Conservation (phyloP, 2,888 invertebrate species). For the Cryptops parisi region DNA sequence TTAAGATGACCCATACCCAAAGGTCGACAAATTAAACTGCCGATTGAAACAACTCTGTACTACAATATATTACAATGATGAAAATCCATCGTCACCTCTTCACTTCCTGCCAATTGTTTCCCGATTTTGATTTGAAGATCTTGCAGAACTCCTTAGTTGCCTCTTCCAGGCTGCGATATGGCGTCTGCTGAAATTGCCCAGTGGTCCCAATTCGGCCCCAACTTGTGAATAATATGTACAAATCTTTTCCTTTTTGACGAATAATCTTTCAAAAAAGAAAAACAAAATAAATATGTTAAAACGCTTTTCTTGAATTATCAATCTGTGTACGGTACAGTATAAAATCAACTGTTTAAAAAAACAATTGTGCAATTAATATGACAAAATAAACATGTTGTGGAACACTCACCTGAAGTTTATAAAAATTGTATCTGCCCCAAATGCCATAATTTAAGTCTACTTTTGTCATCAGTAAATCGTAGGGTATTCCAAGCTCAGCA, state of each 20-base stretch:
- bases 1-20: no score
- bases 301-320: not conserved
- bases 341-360: not conserved
- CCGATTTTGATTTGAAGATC: conserved; percentile 38
- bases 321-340: not conserved
- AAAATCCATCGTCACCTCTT: conserved; percentile 25
- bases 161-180: conserved; percentile 32
- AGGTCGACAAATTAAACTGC: no score
- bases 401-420: conserved; percentile 38
- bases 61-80: not conserved
- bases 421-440: conserved; percentile 39
- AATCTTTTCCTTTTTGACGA: conserved; percentile 30
- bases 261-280: conserved; percentile 27
- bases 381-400: conserved; percentile 2
- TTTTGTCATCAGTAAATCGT: conserved; percentile 35
- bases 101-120: conserved; percentile 35
- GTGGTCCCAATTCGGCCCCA: conserved; percentile 39
- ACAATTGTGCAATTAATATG: not conserved
- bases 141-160: conserved; percentile 38
- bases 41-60: not conserved
- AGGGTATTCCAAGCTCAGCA: conserved; percentile 28
- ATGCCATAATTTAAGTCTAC: conserved; percentile 34
- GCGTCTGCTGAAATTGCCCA: conserved; percentile 37
- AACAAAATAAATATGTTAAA: not conserved
- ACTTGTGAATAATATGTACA: conserved; percentile 38